Conservation (phyloP, 2,888 invertebrate species). For the Eulithis prunata region DNA sequence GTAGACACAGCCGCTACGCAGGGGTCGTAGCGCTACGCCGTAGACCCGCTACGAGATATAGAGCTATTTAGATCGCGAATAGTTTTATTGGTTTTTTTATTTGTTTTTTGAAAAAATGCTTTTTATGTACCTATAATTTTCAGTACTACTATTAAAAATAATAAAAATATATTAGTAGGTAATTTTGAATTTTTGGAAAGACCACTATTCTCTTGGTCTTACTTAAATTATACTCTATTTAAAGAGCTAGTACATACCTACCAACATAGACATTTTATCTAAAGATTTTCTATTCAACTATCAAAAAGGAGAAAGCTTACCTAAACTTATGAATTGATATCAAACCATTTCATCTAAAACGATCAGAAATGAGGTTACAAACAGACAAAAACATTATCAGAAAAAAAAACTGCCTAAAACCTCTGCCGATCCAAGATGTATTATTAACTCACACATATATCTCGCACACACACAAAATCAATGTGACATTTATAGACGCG, state of each 20-base stretch:
- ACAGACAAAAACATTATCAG: slow-evolving; percentile 49
- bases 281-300: neutral
- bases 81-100: neutral
- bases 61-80: slow-evolving; percentile 7
- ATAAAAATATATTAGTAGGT: too few species aligned
- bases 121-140: too few species aligned
- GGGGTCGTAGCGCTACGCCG: slow-evolving; percentile 39
- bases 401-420: slow-evolving; percentile 67
- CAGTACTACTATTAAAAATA: too few species aligned
- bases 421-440: slow-evolving; percentile 64
- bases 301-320: neutral
- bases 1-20: slow-evolving; percentile 31
- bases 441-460: slow-evolving; percentile 68
- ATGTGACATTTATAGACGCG: slow-evolving; percentile 77
- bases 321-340: slow-evolving; percentile 3
- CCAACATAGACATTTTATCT: too few species aligned
- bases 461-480: slow-evolving; percentile 56
- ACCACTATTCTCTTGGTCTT: too few species aligned
- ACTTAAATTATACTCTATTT: too few species aligned
- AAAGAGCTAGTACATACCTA: too few species aligned
- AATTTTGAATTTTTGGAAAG: too few species aligned
- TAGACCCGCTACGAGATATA: slow-evolving; percentile 30
- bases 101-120: too few species aligned
- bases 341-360: slow-evolving; percentile 11
- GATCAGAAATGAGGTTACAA: slow-evolving; percentile 41